A percentile compares a stretch with the other conserved stretches of the same genome.
phyloP scores from a whole-genome alignment of 2,797 vertebrate species.

The Neopelma chrysocephalum region DNA sequence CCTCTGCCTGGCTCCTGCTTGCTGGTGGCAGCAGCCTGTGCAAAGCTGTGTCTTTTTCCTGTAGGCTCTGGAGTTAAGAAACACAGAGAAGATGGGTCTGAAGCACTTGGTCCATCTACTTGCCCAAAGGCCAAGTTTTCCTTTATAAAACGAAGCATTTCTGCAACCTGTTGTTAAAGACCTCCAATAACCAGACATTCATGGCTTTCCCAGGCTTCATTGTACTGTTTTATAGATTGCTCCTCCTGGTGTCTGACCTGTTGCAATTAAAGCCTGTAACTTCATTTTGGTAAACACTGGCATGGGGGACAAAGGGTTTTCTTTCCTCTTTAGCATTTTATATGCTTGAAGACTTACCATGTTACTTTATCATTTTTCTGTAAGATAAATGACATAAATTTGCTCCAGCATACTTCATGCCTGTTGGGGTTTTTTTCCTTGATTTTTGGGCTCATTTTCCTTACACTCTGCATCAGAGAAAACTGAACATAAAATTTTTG shows the following conservation, averaged over 20 bases:
- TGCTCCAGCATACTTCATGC: background rate
- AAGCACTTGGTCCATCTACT: background rate
- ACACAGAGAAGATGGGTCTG: background rate
- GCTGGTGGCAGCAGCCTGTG: background rate
- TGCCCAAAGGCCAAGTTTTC: background rate
- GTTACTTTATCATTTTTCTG: accelerated
- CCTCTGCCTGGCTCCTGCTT: background rate
- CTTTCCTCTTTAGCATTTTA: background rate
- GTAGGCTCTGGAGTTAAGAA: background rate
- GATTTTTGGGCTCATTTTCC: background rate
- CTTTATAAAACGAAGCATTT: background rate
- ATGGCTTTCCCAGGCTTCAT: background rate
- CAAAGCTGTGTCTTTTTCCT: background rate
- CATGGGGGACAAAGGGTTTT: background rate
- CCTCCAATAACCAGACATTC: background rate
- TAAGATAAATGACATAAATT: background rate
- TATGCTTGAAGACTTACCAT: background rate
- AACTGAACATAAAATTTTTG: background rate
- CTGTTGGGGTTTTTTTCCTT: accelerated
- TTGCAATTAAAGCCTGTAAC: background rate
- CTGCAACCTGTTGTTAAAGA: background rate
- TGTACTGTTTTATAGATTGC: background rate
- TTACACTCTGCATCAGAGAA: background rate
- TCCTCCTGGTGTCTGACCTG: background rate
- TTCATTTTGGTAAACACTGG: background rate